Base-by-base conservation (phyloP, 2,888 invertebrate genomes). In the Reticulitermes lucifugus region DNA sequence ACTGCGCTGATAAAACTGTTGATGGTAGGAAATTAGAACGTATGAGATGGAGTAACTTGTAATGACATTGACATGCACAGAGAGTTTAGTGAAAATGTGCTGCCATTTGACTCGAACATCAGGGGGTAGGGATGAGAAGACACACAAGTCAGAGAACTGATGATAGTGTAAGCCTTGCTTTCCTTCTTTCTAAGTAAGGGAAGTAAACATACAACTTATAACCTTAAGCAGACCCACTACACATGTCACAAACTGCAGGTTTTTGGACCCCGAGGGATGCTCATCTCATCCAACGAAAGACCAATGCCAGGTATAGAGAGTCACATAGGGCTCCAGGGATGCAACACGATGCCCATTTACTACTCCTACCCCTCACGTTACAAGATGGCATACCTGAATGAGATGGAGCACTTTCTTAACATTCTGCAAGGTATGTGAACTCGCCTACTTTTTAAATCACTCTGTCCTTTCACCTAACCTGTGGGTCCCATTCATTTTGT, bases 291-390 rank as follows among this genome's bases (percentile, higher is more conserved):
- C 87, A 94, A 94, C 88, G 92, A 93, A 88, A 91, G 91, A 84
- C 93, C 93, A 0, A 90, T 91, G 79, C 91, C 91, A 84, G 91
- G 92, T n/a, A 90, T 92, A 0, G 92, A 92, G 87, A 88, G 89
- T 0, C 89, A 91, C 79, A 88, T 90, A 2, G 92, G 91, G 1
- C 89, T 91, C 0, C 89, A 91, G 22, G 92, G 92, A 6, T 86
- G 90, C n/a, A 91, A 89, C 75, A 88, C 88, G 14, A 90, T 92
- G 0, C 94, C 94, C 0, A 94, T 94, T 87, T 93, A 90, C 90
- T 93, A 93, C 89, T 94, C 94, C 0, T 94, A 94, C 89, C 91
- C 94, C 0, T 94, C 94, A 0, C 92, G 94, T 35, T 94, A 91
- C 89, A 90, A 89, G 87, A 89, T 91, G 65, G 93, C 92, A 0